Percentiles rank a stretch among this genome's conserved stretches.
Conservation (phyloP, 2,113 vertebrate genomes). For the Datnioides undecimradiatus region DNA sequence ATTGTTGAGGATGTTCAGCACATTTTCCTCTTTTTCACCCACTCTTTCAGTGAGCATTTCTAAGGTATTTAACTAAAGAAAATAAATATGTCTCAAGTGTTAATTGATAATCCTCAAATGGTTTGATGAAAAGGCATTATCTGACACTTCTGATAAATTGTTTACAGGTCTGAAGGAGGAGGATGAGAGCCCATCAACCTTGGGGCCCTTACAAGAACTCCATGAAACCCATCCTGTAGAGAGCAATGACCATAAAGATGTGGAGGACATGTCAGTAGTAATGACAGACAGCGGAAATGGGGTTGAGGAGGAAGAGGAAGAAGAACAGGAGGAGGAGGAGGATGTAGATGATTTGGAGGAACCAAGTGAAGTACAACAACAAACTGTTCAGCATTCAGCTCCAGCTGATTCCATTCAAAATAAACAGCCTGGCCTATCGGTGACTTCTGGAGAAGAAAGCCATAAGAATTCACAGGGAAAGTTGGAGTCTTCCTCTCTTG, state of each 20-base stretch:
- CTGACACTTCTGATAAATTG: not conserved
- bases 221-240: conserved; percentile 80
- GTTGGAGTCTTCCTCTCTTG: conserved; percentile 68
- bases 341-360: conserved; percentile 55
- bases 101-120: not conserved
- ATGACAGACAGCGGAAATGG: conserved; percentile 59
- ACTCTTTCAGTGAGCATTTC: not conserved
- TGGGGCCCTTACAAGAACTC: conserved; percentile 81
- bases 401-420: conserved; percentile 53
- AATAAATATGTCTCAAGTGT: no score
- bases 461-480: conserved; percentile 55
- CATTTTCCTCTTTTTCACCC: not conserved
- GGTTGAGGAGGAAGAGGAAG: conserved; percentile 54
- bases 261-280: conserved; percentile 66
- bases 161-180: conserved; percentile 81
- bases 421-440: conserved; percentile 64
- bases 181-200: conserved; percentile 82
- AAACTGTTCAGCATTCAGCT: conserved; percentile 48
- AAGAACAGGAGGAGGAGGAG: conserved; percentile 60
- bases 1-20: not conserved
- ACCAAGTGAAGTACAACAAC: conserved; percentile 46
- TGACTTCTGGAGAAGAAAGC: conserved; percentile 56
- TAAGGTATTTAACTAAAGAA: not conserved
- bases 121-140: not conserved
- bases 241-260: conserved; percentile 63